Evolutionary conservation across 2,888 invertebrate species (phyloP).

Genomic region (Drosophila paranaensis): DNA sequence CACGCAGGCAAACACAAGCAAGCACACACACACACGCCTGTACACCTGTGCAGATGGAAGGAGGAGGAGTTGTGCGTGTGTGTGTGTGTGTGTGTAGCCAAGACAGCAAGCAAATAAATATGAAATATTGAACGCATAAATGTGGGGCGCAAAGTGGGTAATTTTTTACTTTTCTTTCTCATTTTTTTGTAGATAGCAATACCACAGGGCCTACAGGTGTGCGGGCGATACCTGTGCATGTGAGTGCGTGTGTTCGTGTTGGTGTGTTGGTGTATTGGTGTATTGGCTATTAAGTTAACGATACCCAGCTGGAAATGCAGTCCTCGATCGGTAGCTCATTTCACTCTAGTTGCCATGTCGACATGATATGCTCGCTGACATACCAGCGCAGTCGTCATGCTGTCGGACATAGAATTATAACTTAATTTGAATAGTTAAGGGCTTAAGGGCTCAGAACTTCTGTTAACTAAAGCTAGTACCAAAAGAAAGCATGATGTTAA

Average conservation of each 20-base stretch:
- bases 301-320: slow-evolving; percentile 16
- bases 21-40: neutral
- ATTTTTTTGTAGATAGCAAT: slow-evolving; percentile 59
- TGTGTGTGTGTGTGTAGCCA: slow-evolving; percentile 24
- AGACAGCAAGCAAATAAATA: slow-evolving; percentile 70
- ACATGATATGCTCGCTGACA: neutral
- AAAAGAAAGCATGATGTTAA: too few relatives aligned
- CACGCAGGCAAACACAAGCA: slow-evolving; percentile 1
- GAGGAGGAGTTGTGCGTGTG: slow-evolving; percentile 43
- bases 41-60: slow-evolving; percentile 40
- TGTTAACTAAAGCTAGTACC: neutral
- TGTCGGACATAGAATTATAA: neutral
- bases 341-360: neutral
- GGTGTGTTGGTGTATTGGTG: slow-evolving; percentile 25
- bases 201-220: slow-evolving; percentile 16
- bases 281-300: slow-evolving; percentile 68
- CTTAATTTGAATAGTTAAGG: neutral
- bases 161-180: slow-evolving; percentile 43
- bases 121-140: slow-evolving; percentile 76
- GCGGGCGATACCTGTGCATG: neutral
- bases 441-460: neutral
- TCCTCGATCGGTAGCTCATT: neutral
- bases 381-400: neutral
- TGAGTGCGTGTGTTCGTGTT: neutral
- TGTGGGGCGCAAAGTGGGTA: slow-evolving; percentile 68